Evolutionary conservation across 2,113 vertebrate genomes (phyloP).

Genomic region (Stegastes partitus): DNA sequence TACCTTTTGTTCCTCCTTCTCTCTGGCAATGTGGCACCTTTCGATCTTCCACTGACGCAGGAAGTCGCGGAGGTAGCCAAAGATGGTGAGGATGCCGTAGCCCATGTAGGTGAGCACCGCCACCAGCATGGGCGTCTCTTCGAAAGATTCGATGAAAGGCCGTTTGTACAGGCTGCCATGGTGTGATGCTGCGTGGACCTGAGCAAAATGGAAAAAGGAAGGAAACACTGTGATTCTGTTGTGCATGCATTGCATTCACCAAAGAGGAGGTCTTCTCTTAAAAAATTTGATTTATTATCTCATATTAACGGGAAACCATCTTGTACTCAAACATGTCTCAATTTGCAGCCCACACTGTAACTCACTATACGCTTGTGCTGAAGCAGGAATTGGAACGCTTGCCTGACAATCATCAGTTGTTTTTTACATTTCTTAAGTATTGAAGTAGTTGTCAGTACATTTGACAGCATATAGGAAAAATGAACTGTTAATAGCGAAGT

Average conservation of each 20-base stretch:
- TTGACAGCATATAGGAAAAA: neutral
- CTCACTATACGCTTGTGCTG: too few relatives aligned
- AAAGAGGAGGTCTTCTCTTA: too few relatives aligned
- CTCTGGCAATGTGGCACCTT: conserved; percentile 91
- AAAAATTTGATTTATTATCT: too few relatives aligned
- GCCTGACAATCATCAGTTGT: neutral
- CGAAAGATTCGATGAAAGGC: conserved; percentile 92
- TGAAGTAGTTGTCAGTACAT: neutral
- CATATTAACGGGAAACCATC: too few relatives aligned
- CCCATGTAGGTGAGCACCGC: conserved; percentile 96
- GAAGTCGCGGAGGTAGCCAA: conserved; percentile 96
- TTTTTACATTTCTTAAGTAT: neutral
- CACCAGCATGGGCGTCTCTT: conserved; percentile 96
- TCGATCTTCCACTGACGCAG: conserved; percentile 94
- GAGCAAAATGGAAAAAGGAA: neutral
- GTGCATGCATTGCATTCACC: too few relatives aligned
- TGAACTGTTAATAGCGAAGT: neutral
- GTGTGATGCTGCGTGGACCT: conserved; percentile 20
- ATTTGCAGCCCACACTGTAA: too few relatives aligned
- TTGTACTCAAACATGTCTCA: too few relatives aligned
- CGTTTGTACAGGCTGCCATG: conserved; percentile 84
- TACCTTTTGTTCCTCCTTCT: conserved; percentile 94
- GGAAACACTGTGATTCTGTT: neutral
- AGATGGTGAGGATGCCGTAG: conserved; percentile 94
- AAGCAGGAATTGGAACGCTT: too few relatives aligned